A percentile compares a stretch with the other conserved stretches of the same genome.
These are phyloP conservation scores for Phalacrocorax brasilianus DNA, from an alignment of 2,113 vertebrate genomes.

Conservation along the genomic window DNA sequence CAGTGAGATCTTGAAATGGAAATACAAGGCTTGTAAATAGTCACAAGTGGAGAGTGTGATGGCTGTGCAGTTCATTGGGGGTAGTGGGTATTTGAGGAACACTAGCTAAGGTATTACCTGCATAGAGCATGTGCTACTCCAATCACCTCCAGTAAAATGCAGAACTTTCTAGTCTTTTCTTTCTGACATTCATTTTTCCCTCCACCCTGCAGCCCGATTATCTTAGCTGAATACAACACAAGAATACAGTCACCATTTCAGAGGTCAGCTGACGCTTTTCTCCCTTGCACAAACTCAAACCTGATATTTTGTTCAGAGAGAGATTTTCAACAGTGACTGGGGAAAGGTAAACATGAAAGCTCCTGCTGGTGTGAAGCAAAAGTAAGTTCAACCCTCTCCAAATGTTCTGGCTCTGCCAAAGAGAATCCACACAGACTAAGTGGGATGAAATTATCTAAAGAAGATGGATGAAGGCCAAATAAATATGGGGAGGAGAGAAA, in stretches of 20 bases:
- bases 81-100: not conserved
- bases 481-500: not conserved
- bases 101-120: not conserved
- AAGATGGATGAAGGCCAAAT: constrained; percentile 5
- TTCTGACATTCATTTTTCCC: not conserved
- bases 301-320: not conserved
- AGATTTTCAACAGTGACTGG: not conserved
- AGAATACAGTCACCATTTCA: not conserved
- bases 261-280: not conserved
- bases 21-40: not conserved
- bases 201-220: not conserved
- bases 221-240: not conserved
- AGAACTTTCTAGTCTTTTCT: not conserved
- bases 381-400: not conserved
- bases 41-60: not conserved
- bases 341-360: not conserved
- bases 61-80: not conserved
- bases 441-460: not conserved
- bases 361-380: not conserved
- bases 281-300: not conserved
- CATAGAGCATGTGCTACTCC: not conserved
- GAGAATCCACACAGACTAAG: not conserved
- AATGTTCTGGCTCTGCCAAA: not conserved
- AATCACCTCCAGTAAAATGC: not conserved
- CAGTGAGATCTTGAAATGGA: not conserved